Conservation (phyloP, 2,797 vertebrate genomes). For the Staurois parvus region DNA sequence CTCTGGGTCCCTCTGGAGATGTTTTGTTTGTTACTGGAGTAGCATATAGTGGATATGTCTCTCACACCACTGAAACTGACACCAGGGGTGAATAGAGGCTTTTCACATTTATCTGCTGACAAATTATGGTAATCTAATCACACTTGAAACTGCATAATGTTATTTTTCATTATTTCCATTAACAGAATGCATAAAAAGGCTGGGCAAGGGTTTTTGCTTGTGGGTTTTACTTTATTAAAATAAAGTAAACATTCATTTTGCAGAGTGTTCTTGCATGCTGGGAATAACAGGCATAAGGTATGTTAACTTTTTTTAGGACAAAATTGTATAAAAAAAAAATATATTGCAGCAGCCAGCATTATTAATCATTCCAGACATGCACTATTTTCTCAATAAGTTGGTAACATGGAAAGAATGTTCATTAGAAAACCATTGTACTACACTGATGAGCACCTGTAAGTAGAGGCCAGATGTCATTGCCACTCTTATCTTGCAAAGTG, state of each 20-base stretch:
- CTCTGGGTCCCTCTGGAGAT: not conserved
- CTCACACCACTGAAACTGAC: conserved; percentile 22
- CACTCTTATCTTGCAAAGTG: not conserved
- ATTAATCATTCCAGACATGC: conserved; percentile 9
- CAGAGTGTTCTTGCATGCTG: conserved; percentile 23
- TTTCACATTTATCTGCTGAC: conserved; percentile 42
- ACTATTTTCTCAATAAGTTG: not conserved
- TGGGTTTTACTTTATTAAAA: conserved; percentile 48
- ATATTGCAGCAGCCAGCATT: conserved; percentile 4
- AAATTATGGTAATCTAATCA: conserved; percentile 52
- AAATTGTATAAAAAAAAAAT: conserved; percentile 30
- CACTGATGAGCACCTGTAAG: not conserved
- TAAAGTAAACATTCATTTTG: conserved; percentile 42
- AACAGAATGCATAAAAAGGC: conserved; percentile 29
- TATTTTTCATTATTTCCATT: conserved; percentile 54
- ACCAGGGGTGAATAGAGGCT: conserved; percentile 34
- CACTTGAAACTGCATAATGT: conserved; percentile 55
- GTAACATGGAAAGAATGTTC: not conserved
- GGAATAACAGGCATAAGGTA: conserved; percentile 36
- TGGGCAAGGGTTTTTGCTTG: conserved; percentile 34
- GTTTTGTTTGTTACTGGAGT: conserved; percentile 1
- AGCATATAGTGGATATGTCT: conserved; percentile 5
- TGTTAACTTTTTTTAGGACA: not conserved
- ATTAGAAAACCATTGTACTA: not conserved
- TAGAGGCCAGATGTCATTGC: not conserved